Evolutionary conservation across 2,113 vertebrate species (phyloP).

Genomic region (Antechinus flavipes): DNA sequence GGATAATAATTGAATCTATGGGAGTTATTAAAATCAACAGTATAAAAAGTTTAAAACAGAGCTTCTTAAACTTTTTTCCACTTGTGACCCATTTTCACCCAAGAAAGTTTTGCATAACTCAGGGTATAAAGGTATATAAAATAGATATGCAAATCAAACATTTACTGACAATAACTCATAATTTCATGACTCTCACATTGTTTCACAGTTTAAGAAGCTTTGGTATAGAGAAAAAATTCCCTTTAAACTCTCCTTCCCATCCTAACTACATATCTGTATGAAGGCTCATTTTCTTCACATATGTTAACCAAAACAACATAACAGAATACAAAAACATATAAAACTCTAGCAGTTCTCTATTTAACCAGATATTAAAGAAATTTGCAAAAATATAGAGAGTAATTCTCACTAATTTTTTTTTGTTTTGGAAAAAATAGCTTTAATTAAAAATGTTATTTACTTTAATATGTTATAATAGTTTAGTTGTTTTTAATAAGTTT

Average conservation of each 20-base stretch:
- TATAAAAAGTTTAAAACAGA: neutral
- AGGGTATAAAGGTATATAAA: too few relatives aligned
- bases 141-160: too few relatives aligned
- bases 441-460: neutral
- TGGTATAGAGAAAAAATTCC: neutral
- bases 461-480: neutral
- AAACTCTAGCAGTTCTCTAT: neutral
- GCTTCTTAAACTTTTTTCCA: too few relatives aligned
- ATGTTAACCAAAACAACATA: neutral
- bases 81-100: too few relatives aligned
- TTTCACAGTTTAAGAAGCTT: too few relatives aligned
- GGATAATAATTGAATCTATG: neutral
- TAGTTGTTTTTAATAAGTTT: neutral
- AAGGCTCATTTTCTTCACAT: neutral
- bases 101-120: too few relatives aligned
- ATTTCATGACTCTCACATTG: too few relatives aligned
- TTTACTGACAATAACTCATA: too few relatives aligned
- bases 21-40: neutral
- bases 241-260: neutral
- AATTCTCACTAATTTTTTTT: neutral
- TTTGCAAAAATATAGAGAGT: neutral
- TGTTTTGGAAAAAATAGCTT: neutral
- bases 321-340: neutral
- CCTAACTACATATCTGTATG: neutral
- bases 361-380: neutral